phyloP scores from a whole-genome alignment of 2,888 invertebrate genomes.

The Dolichopus griseipennis region DNA sequence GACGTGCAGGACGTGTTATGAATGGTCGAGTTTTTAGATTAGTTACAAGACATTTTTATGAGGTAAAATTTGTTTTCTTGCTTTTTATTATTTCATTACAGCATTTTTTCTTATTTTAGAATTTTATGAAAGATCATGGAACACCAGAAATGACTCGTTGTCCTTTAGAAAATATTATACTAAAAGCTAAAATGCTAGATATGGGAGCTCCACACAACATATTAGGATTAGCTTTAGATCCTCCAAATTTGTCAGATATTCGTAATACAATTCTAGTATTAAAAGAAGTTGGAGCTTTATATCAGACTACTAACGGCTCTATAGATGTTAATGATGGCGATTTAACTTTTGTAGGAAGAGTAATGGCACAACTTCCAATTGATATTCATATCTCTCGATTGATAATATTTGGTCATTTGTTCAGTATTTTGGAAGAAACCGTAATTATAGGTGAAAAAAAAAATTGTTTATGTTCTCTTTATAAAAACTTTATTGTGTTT shows the following conservation, averaged over 20 bases:
- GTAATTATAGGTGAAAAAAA: slow-evolving; percentile 60
- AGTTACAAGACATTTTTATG: slow-evolving; percentile 58
- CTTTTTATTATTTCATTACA: slow-evolving; percentile 1
- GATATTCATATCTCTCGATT: slow-evolving; percentile 75
- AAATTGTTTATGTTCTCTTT: background rate
- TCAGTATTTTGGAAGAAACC: slow-evolving; percentile 72
- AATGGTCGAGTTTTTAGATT: slow-evolving; percentile 80
- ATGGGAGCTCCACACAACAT: slow-evolving; percentile 72
- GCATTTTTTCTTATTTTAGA: slow-evolving; percentile 32
- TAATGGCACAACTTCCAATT: slow-evolving; percentile 75
- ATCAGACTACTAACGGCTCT: slow-evolving; percentile 49
- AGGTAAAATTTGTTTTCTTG: slow-evolving; percentile 38
- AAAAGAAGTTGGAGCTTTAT: slow-evolving; percentile 78
- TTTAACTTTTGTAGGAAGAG: slow-evolving; percentile 72
- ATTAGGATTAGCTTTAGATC: slow-evolving; percentile 74
- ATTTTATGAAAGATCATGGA: slow-evolving; percentile 48
- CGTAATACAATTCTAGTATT: slow-evolving; percentile 70
- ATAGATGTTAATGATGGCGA: slow-evolving; percentile 66
- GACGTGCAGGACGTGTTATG: slow-evolving; percentile 81
- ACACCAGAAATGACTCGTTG: slow-evolving; percentile 70
- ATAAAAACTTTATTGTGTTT: background rate
- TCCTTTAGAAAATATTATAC: slow-evolving; percentile 69
- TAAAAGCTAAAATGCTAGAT: slow-evolving; percentile 72
- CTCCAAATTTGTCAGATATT: slow-evolving; percentile 76
- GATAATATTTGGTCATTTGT: slow-evolving; percentile 77